A percentile compares a stretch with the other conserved stretches of the same genome.
These are phyloP conservation scores for Ptychodera flava DNA, from an alignment of 35 echinoderm and acorn worm genomes.

Conservation along the genomic window DNA sequence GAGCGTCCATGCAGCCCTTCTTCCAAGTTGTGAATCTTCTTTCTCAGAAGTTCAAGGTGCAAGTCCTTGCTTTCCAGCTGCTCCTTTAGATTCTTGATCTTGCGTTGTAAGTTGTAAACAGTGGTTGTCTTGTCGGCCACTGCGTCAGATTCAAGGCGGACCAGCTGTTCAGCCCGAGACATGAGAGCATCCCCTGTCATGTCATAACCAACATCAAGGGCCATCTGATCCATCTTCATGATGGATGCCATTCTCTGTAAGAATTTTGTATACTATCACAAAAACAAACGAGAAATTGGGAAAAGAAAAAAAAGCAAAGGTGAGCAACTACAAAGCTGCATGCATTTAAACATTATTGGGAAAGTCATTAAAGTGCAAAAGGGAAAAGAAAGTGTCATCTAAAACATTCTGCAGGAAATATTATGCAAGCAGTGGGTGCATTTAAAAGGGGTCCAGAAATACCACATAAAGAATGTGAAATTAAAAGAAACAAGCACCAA, in stretches of 20 bases:
- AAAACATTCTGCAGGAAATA: too few relatives aligned
- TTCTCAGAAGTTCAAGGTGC: slow-evolving; percentile 88
- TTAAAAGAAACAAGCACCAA: too few relatives aligned
- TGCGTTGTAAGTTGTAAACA: slow-evolving; percentile 85
- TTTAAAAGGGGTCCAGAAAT: too few relatives aligned
- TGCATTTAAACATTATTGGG: background rate
- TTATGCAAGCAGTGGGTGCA: too few relatives aligned
- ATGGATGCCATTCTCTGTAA: slow-evolving; percentile 59
- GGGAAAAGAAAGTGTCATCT: too few relatives aligned
- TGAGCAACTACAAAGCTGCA: background rate
- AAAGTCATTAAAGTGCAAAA: background rate
- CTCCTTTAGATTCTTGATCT: slow-evolving; percentile 31
- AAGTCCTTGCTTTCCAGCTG: slow-evolving; percentile 98
- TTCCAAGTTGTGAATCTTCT: slow-evolving; percentile 65
- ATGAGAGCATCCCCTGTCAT: slow-evolving; percentile 82
- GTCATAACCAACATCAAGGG: slow-evolving; percentile 85
- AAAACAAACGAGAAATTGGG: slow-evolving; percentile 5
- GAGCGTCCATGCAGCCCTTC: slow-evolving; percentile 66
- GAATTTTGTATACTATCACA: slow-evolving; percentile 89
- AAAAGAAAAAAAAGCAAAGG: background rate
- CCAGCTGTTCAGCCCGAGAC: slow-evolving; percentile 79
- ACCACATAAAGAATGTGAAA: background rate
- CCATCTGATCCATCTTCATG: slow-evolving; percentile 77
- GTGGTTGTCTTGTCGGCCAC: slow-evolving; percentile 81
- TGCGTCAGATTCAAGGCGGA: slow-evolving; percentile 46